A percentile compares a stretch with the other conserved stretches of the same genome.
Evolutionary conservation across 2,797 vertebrate species (phyloP).

Genomic region (Chiloscyllium punctatum): DNA sequence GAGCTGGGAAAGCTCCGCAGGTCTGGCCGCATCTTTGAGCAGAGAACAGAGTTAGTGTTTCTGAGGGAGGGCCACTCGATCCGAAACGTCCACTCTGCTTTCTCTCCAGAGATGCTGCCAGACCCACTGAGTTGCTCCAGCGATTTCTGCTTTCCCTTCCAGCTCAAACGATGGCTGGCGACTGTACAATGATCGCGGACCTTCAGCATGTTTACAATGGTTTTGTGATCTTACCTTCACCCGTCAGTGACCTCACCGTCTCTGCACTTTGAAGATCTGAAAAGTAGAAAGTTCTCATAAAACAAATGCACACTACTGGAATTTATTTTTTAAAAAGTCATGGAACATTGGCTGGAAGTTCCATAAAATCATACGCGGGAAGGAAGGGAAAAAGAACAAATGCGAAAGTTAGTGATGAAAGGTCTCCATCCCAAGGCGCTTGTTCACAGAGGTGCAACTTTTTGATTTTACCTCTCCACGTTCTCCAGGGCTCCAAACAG

Average conservation of each 20-base stretch:
- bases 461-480: too few relatives aligned
- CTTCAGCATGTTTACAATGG: background rate
- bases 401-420: background rate
- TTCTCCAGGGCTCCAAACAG: background rate
- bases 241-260: background rate
- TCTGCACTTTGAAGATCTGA: background rate
- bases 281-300: background rate
- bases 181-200: background rate
- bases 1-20: too few relatives aligned
- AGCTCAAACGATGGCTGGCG: background rate
- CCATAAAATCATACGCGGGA: background rate
- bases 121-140: too few relatives aligned
- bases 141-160: too few relatives aligned
- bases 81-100: too few relatives aligned
- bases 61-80: too few relatives aligned
- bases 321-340: background rate
- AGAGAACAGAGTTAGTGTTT: too few relatives aligned
- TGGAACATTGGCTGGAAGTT: background rate
- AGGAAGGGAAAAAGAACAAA: background rate
- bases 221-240: background rate
- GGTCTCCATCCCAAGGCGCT: background rate
- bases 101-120: too few relatives aligned
- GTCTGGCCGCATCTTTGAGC: too few relatives aligned
- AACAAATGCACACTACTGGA: background rate
- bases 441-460: too few relatives aligned